These are phyloP conservation scores for Corythoichthys haematopterus DNA, from an alignment of 2,113 vertebrate genomes.

Conservation along the genomic window DNA sequence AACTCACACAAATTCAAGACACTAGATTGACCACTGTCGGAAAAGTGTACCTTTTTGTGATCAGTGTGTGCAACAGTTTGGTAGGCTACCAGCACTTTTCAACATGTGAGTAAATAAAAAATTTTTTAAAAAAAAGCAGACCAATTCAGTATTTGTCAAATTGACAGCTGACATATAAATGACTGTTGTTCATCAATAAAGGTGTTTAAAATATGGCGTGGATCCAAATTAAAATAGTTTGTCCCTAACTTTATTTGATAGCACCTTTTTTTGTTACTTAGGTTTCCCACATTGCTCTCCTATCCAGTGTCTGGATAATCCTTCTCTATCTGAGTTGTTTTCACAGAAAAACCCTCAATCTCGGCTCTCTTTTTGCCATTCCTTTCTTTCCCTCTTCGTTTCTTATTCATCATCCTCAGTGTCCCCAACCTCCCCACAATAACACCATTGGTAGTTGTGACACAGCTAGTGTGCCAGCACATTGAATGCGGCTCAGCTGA, in stretches of 20 bases:
- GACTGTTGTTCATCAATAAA: background rate
- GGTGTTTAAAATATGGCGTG: background rate
- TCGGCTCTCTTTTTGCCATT: conserved; percentile 2
- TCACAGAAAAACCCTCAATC: conserved; percentile 10
- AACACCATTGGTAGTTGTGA: conserved; percentile 56
- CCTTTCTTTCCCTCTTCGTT: conserved; percentile 4
- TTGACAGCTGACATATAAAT: background rate
- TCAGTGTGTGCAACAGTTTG: no score
- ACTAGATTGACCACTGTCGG: no score
- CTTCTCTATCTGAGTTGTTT: conserved; percentile 6
- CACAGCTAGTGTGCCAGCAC: conserved; percentile 51
- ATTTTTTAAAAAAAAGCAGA: no score
- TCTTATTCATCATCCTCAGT: conserved; percentile 28
- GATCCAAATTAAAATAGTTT: conserved; percentile 1
- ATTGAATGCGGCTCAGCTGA: conserved; percentile 64
- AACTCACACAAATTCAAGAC: no score
- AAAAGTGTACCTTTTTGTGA: no score
- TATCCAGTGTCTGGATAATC: conserved; percentile 22
- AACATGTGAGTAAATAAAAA: no score
- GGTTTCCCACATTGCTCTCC: conserved; percentile 18
- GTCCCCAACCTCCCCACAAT: conserved; percentile 29
- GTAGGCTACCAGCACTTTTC: no score
- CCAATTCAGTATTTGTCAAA: no score
- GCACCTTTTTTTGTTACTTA: conserved; percentile 19
- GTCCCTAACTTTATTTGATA: background rate